Evolutionary conservation across 1,140 invertebrate species (phyloP), one percentile per base, ranked within the genome.

Genomic region (Drosophila bocqueti): DNA sequence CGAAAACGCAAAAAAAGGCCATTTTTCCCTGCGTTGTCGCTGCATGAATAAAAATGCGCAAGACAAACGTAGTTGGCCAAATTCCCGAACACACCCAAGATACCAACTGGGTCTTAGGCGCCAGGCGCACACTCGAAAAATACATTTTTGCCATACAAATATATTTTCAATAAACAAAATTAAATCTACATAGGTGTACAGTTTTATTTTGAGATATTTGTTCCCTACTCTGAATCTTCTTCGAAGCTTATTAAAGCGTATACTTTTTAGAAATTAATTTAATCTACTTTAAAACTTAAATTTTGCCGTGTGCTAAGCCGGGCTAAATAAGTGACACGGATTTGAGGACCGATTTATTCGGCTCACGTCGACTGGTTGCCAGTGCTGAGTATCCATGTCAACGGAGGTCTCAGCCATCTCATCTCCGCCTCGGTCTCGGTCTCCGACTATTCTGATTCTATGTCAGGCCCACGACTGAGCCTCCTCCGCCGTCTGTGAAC

Each of bases 281-380:
- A 29, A 1, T 29, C 6, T 29, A 29, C 5, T 29, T 7, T n/a
- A 21, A 24, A 24, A 24, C 21, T 13, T 8, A 3, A 26, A 16
- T 68, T 69, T 45, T 43, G 36, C 40, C 13, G 1, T 38, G 67
- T 69, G 63, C 40, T 43, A 38, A 29, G 18, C 18, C 52, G 63
- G 74, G 69, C 73, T 61, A 77, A 66, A 55, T 91, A 66, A 81
- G 78, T 86, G 90, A 90, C 90, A 91, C 89, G 87, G 87, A 83
- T 92, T 78, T 76, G 76, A 86, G 73, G 72, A 65, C 68, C 81
- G 66, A 85, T 83, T 87, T 81, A 91, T 89, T 73, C 89, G 68
- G 65, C 52, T 74, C 79, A 83, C 89, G 84, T 85, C 60, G 46
- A 40, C 46, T 62, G 45, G 62, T 49, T 55, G 38, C 42, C 40